These are phyloP conservation scores for Drosophila ercepeae DNA, from an alignment of 1,140 invertebrate genomes.

Conservation along the genomic window DNA sequence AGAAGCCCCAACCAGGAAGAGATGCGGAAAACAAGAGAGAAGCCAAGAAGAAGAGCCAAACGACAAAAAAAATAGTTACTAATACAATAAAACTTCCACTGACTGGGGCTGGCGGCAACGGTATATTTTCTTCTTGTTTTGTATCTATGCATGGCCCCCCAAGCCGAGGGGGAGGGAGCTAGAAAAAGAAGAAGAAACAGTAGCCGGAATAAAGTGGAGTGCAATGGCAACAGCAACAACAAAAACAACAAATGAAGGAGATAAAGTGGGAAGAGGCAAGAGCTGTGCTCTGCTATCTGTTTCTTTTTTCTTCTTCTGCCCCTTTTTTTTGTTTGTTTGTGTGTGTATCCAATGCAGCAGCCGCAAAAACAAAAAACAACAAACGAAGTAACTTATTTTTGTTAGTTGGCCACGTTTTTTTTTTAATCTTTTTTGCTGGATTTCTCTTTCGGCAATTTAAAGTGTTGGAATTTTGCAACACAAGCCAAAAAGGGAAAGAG, in stretches of 20 bases:
- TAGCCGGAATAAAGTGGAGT: conserved; percentile 24
- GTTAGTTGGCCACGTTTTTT: conserved; percentile 67
- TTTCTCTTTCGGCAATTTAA: conserved; percentile 51
- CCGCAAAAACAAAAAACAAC: conserved; percentile 10
- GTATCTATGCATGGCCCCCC: conserved; percentile 6
- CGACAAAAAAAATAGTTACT: conserved; percentile 40
- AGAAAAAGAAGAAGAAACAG: conserved; percentile 26
- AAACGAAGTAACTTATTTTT: conserved; percentile 60
- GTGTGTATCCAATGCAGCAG: conserved; percentile 61
- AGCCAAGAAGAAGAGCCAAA: conserved; percentile 3
- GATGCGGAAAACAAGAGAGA: not conserved
- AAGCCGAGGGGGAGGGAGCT: conserved; percentile 34
- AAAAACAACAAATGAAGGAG: conserved; percentile 6
- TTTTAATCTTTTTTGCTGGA: conserved; percentile 30
- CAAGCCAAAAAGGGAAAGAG: conserved; percentile 19
- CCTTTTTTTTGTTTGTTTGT: conserved; percentile 12
- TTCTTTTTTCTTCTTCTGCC: conserved; percentile 32
- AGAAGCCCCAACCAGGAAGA: conserved; percentile 25
- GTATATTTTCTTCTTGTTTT: conserved; percentile 17
- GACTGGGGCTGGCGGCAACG: conserved; percentile 32
- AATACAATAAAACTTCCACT: conserved; percentile 36
- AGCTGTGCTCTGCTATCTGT: conserved; percentile 33
- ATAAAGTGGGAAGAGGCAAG: conserved; percentile 31
- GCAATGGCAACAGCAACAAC: conserved; percentile 31
- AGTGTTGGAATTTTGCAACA: conserved; percentile 37